Conservation (phyloP, 2,113 vertebrate species). For the Hymenochirus boettgeri region DNA sequence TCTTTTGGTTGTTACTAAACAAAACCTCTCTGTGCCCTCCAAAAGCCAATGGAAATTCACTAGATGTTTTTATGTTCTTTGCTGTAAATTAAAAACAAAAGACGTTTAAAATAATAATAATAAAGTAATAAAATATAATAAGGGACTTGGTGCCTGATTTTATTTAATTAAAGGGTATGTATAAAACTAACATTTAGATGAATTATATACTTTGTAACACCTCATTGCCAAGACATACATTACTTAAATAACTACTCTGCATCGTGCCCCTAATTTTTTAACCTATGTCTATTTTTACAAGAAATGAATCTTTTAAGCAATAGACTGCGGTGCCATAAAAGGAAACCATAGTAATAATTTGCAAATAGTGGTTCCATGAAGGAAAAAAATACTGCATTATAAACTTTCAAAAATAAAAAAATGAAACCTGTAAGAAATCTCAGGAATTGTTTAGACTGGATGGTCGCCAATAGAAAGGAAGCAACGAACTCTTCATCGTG, state of each 20-base stretch:
- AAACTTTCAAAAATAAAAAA: conserved; percentile 9
- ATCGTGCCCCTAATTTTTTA: conserved; percentile 48
- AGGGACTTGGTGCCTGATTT: conserved; percentile 48
- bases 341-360: conserved; percentile 47
- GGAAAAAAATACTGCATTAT: conserved; percentile 43
- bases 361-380: conserved; percentile 50
- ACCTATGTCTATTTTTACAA: conserved; percentile 62
- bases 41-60: too few relatives aligned
- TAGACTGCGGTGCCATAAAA: conserved; percentile 43
- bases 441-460: conserved; percentile 41
- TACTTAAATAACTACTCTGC: conserved; percentile 54
- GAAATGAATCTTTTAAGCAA: conserved; percentile 58
- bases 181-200: conserved; percentile 61
- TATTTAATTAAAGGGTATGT: conserved; percentile 53
- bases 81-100: conserved; percentile 43
- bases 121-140: too few relatives aligned
- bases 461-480: conserved; percentile 37
- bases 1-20: background rate
- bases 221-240: conserved; percentile 58
- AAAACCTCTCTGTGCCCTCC: background rate
- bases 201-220: conserved; percentile 48
- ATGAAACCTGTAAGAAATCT: conserved; percentile 30
- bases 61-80: background rate
- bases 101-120: conserved; percentile 42
- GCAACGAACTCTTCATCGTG: conserved; percentile 6